A percentile compares a stretch with the other conserved stretches of the same genome.
These are phyloP conservation scores for Cariama cristata DNA, from an alignment of 2,113 vertebrate species.

Conservation along the genomic window DNA sequence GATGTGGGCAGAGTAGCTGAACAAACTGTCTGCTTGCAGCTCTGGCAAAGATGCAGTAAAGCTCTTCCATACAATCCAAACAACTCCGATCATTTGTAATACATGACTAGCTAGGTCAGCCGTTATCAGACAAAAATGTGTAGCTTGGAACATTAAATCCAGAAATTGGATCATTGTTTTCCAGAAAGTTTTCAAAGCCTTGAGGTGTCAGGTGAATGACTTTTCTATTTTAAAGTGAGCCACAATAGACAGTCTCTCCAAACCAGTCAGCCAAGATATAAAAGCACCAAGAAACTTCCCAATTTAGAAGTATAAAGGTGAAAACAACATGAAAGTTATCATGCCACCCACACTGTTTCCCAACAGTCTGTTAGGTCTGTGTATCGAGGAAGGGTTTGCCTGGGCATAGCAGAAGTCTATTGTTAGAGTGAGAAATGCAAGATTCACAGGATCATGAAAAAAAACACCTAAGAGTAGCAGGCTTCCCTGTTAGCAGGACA, in stretches of 20 bases:
- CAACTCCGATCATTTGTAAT: conserved; percentile 51
- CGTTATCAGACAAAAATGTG: conserved; percentile 50
- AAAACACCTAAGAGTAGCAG: neutral
- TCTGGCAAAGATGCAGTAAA: conserved; percentile 14
- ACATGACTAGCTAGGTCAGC: conserved; percentile 38
- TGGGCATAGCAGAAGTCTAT: neutral
- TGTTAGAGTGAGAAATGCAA: neutral
- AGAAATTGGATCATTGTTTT: conserved; percentile 47
- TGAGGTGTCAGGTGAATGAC: neutral
- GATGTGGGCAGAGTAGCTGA: neutral
- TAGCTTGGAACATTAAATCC: conserved; percentile 56
- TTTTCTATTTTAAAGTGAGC: neutral
- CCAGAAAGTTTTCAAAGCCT: conserved; percentile 24
- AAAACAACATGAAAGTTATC: neutral
- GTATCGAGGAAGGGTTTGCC: neutral
- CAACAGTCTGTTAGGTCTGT: neutral
- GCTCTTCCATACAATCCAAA: neutral
- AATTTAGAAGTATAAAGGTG: neutral
- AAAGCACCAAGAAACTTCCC: neutral
- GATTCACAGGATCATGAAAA: neutral
- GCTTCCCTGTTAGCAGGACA: neutral
- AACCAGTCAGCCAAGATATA: neutral
- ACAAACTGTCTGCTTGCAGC: neutral
- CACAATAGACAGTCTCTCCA: accelerated
- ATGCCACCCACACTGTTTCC: neutral